Evolutionary conservation across 2,888 invertebrate species (phyloP).

Genomic region (Zeuzera pyrina): DNA sequence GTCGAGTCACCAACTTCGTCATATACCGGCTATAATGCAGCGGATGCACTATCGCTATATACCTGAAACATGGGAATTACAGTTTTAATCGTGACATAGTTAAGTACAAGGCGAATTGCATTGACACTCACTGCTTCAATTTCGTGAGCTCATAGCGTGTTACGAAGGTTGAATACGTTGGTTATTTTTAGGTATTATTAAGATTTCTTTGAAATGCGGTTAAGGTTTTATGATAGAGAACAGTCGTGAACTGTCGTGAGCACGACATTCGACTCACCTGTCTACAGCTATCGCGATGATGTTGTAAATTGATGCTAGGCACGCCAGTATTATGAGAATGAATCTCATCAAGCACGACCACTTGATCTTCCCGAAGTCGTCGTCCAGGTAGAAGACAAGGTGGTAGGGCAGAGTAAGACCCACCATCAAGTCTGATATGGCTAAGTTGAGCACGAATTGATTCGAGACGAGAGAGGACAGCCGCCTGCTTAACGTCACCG

Average conservation of each 20-base stretch:
- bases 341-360: conserved; percentile 80
- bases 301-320: conserved; percentile 85
- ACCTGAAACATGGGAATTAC: conserved; percentile 60
- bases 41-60: conserved; percentile 85
- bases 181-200: not conserved
- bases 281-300: conserved; percentile 85
- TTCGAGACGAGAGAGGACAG: conserved; percentile 81
- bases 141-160: not conserved
- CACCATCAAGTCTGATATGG: conserved; percentile 84
- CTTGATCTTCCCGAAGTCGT: conserved; percentile 73
- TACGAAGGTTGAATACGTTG: not conserved
- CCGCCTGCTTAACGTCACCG: conserved; percentile 79
- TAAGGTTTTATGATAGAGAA: not conserved
- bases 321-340: conserved; percentile 82
- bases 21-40: conserved; percentile 83
- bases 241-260: conserved; percentile 6
- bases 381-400: conserved; percentile 80
- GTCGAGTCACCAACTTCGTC: conserved; percentile 77
- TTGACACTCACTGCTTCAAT: not conserved
- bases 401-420: conserved; percentile 85
- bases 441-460: conserved; percentile 84
- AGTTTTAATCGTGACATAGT: too few relatives aligned
- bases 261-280: conserved; percentile 44
- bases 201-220: conserved; percentile 2
- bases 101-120: too few relatives aligned